These are phyloP conservation scores for Tetheella fluctuosa DNA, from an alignment of 2,888 invertebrate species.

Conservation along the genomic window DNA sequence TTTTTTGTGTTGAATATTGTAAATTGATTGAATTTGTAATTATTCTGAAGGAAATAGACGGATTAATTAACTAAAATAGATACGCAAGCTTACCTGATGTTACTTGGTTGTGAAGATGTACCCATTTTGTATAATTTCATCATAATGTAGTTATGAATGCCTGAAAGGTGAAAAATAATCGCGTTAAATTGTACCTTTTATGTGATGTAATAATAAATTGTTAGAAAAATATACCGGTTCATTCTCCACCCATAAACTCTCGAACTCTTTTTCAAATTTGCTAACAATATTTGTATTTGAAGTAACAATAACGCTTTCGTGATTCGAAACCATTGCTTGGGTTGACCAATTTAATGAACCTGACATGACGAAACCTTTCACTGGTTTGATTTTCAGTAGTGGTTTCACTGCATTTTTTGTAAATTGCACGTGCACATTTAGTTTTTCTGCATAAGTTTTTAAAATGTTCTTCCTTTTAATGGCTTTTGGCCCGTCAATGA, in stretches of 20 bases:
- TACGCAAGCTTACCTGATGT: background rate
- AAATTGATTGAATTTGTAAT: no score
- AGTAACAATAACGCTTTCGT: conserved; percentile 88
- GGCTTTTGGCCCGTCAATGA: conserved; percentile 85
- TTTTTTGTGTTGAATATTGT: no score
- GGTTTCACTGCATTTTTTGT: conserved; percentile 45
- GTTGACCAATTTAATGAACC: conserved; percentile 92
- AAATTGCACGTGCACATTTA: conserved; percentile 67
- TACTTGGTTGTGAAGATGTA: background rate
- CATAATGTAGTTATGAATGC: conserved; percentile 25
- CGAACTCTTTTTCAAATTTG: conserved; percentile 85
- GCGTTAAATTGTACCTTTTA: background rate
- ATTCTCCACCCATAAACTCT: conserved; percentile 84
- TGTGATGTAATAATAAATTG: background rate
- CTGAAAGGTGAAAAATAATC: conserved; percentile 46
- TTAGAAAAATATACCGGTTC: conserved; percentile 59
- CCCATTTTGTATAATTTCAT: background rate
- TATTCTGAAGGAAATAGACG: background rate
- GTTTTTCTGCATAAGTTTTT: conserved; percentile 70
- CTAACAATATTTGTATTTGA: conserved; percentile 81
- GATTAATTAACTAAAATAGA: background rate
- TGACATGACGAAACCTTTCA: conserved; percentile 83
- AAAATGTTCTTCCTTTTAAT: conserved; percentile 67
- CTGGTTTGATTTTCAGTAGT: conserved; percentile 49
- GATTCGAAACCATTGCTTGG: conserved; percentile 88